Evolutionary conservation across 2,888 invertebrate genomes (phyloP).

Genomic region (Cantharis flavilabris): DNA sequence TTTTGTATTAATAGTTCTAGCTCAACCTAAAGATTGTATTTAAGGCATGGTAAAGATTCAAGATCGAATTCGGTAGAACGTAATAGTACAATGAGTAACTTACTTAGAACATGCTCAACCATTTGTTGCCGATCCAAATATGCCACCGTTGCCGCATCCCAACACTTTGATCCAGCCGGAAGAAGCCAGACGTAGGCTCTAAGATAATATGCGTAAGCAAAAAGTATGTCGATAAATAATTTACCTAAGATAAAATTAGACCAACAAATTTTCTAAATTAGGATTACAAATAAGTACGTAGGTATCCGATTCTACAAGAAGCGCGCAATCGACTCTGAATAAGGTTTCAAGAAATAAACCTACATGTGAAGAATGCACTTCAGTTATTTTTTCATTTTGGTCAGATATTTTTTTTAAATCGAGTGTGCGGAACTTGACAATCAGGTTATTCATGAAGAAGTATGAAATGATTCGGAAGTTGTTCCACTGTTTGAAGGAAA

Average conservation of each 20-base stretch:
- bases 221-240: constrained; percentile 40
- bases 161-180: constrained; percentile 76
- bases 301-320: constrained; percentile 47
- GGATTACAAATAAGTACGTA: constrained; percentile 38
- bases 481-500: constrained; percentile 95
- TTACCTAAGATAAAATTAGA: neutral
- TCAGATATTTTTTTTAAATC: no score
- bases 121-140: constrained; percentile 66
- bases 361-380: constrained; percentile 62
- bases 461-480: constrained; percentile 83
- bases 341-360: constrained; percentile 50
- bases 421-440: constrained; percentile 89
- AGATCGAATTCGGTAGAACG: constrained; percentile 65
- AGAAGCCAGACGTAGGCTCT: constrained; percentile 74
- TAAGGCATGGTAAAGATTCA: constrained; percentile 49
- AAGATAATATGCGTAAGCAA: constrained; percentile 62
- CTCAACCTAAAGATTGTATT: no score
- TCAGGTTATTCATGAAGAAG: constrained; percentile 92
- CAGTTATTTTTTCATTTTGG: constrained; percentile 90
- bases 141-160: constrained; percentile 64
- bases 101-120: constrained; percentile 63
- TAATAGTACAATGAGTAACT: constrained; percentile 49
- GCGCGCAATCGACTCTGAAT: constrained; percentile 60
- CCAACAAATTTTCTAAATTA: constrained; percentile 6
- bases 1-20: neutral